Conservation (phyloP, 2,888 invertebrate genomes). For the Drosophila neotestacea region DNA sequence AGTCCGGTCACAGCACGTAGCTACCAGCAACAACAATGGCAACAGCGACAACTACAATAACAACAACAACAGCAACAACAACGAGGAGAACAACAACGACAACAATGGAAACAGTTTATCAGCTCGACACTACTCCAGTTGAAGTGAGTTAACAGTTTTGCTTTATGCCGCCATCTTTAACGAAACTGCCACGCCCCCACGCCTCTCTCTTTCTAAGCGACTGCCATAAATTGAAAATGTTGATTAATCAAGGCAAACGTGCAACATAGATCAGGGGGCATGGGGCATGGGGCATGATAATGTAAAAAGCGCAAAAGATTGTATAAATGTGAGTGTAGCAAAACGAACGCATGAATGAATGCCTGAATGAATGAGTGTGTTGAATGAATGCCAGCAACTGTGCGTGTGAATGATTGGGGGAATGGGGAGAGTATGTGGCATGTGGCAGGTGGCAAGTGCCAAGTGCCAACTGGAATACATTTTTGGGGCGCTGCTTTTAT, state of each 20-base stretch:
- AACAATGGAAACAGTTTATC: constrained; percentile 61
- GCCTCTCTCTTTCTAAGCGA: constrained; percentile 30
- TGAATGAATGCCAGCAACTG: constrained; percentile 21
- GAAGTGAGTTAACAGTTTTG: constrained; percentile 79
- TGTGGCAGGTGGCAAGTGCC: constrained; percentile 5
- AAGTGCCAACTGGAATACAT: constrained; percentile 15
- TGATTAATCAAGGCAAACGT: constrained; percentile 76
- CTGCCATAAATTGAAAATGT: constrained; percentile 77
- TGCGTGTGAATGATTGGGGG: neutral
- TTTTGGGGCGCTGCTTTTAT: constrained; percentile 41
- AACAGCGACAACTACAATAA: constrained; percentile 25
- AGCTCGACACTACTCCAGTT: constrained; percentile 71
- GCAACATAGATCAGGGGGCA: constrained; percentile 12
- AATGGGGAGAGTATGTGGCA: neutral
- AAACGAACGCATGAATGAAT: constrained; percentile 41
- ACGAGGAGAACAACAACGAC: constrained; percentile 17
- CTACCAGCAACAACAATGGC: constrained; percentile 25
- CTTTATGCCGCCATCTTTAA: constrained; percentile 57
- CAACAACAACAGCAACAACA: constrained; percentile 16
- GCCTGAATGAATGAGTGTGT: constrained; percentile 21
- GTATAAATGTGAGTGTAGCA: constrained; percentile 46
- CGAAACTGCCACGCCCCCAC: constrained; percentile 9
- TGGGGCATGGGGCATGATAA: constrained; percentile 20
- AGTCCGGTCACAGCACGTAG: constrained; percentile 72
- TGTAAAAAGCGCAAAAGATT: constrained; percentile 37